Percentiles rank a stretch among this genome's conserved stretches.
phyloP scores from a whole-genome alignment of 2,888 invertebrate species.

The Drosophila aldrichi region DNA sequence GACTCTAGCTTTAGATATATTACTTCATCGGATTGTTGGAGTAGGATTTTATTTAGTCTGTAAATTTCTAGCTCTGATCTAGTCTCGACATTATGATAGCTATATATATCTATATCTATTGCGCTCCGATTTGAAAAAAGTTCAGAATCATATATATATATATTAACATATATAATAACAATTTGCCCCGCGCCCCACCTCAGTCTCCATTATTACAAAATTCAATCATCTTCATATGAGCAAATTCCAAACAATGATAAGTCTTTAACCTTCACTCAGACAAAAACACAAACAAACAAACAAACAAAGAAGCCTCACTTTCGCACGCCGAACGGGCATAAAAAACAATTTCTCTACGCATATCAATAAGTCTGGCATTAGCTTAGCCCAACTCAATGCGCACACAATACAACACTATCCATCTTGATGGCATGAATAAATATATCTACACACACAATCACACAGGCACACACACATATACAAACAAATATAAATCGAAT shows the following conservation, averaged over 20 bases:
- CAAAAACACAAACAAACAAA: neutral
- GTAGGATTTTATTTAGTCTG: neutral
- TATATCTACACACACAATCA: neutral
- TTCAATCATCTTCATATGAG: neutral
- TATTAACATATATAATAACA: too few relatives aligned
- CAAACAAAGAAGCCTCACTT: neutral
- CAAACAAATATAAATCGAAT: conserved; percentile 59
- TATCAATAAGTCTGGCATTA: conserved; percentile 53
- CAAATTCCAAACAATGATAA: neutral
- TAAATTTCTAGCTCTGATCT: neutral
- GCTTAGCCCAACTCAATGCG: conserved; percentile 32
- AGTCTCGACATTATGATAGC: neutral
- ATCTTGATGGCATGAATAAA: conserved; percentile 63
- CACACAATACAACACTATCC: conserved; percentile 44
- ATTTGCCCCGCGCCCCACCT: neutral
- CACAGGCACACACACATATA: neutral
- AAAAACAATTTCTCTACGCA: conserved; percentile 32
- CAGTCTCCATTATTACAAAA: neutral
- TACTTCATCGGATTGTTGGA: neutral
- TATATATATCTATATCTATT: too few relatives aligned
- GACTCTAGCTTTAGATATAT: neutral
- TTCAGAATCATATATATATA: too few relatives aligned
- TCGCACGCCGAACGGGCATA: neutral
- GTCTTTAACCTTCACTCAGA: neutral
- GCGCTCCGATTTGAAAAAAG: too few relatives aligned